Conservation (phyloP, 2,113 vertebrate species). For the Galemys pyrenaicus region DNA sequence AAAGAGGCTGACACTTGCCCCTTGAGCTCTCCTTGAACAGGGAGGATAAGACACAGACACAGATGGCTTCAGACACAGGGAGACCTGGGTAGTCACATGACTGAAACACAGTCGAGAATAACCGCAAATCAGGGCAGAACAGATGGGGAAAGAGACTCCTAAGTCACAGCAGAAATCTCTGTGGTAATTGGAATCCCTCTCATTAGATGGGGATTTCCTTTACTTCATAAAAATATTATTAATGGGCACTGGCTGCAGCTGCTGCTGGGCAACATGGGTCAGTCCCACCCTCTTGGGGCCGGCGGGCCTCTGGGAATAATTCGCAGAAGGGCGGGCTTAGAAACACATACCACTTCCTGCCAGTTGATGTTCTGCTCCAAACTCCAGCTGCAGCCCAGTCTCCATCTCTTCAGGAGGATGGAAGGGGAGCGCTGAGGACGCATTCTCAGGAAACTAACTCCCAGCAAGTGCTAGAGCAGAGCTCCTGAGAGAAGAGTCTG, state of each 20-base stretch:
- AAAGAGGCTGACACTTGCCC: background rate
- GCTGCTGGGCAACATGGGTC: background rate
- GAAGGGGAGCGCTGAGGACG: background rate
- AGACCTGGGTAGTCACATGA: background rate
- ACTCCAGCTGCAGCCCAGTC: background rate
- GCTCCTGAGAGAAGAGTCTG: background rate
- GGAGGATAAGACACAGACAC: background rate
- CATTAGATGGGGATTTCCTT: background rate
- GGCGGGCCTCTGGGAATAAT: conserved; percentile 3
- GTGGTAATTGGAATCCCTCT: background rate
- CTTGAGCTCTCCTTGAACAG: background rate
- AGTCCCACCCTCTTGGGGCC: background rate
- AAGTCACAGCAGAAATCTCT: background rate
- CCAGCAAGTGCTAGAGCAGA: background rate
- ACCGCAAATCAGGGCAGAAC: background rate
- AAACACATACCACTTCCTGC: background rate
- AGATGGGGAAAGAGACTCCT: background rate
- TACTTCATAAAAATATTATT: background rate
- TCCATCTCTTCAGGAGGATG: background rate
- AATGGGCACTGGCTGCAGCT: background rate
- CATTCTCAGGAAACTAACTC: background rate
- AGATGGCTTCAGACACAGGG: background rate
- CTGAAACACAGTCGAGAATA: background rate
- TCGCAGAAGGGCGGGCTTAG: background rate
- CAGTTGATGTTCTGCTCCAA: background rate